phyloP scores from a whole-genome alignment of 1,140 invertebrate species.

The Oryctes rhinoceros region DNA sequence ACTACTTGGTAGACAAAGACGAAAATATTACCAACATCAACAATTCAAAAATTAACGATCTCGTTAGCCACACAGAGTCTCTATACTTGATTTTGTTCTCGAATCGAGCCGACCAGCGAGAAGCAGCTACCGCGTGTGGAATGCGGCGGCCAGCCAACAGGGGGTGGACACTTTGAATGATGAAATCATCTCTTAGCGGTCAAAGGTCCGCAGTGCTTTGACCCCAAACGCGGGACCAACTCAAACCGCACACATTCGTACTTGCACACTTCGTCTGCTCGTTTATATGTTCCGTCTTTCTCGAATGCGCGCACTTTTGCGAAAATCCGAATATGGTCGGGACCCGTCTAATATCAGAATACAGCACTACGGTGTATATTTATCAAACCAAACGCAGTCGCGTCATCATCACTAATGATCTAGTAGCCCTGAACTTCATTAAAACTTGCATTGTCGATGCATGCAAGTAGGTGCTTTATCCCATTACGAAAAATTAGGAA shows the following conservation, averaged over 20 bases:
- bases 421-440: constrained; percentile 42
- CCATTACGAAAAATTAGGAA: constrained; percentile 1
- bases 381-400: constrained; percentile 21
- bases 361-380: neutral
- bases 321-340: no score
- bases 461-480: neutral
- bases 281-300: constrained; percentile 5
- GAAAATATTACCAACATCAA: neutral
- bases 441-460: constrained; percentile 40
- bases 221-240: constrained; percentile 42
- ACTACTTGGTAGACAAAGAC: neutral
- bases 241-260: constrained; percentile 42
- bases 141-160: constrained; percentile 46
- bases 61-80: neutral
- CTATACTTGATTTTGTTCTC: constrained; percentile 1
- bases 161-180: constrained; percentile 49
- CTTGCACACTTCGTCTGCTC: neutral
- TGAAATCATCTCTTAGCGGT: constrained; percentile 49
- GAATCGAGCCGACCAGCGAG: neutral
- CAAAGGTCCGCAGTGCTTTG: constrained; percentile 51
- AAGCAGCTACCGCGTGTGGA: constrained; percentile 46
- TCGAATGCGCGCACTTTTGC: no score
- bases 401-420: constrained; percentile 20
- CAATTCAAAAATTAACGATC: neutral
- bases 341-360: neutral